These are phyloP conservation scores for Gerris buenoi DNA, from an alignment of 1,140 invertebrate genomes.

Conservation along the genomic window DNA sequence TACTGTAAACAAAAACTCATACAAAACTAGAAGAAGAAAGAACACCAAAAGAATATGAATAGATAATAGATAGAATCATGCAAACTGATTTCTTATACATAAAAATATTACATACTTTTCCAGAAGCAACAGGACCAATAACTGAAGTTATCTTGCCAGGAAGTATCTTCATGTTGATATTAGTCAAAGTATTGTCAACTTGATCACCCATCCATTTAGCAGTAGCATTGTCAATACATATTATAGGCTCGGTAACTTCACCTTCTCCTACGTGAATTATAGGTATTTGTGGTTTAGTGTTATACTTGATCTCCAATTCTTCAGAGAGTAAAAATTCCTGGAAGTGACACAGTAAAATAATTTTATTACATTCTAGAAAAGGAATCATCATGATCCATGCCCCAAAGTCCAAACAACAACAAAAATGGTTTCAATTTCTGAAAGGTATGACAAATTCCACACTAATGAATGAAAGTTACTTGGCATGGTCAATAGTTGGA, in stretches of 20 bases:
- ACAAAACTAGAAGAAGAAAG: too few species aligned
- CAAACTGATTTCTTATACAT: too few species aligned
- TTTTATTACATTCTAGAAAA: not conserved
- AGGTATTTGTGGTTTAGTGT: constrained; percentile 16
- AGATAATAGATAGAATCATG: too few species aligned
- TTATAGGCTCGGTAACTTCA: constrained; percentile 19
- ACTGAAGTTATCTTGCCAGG: constrained; percentile 54
- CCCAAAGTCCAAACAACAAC: too few species aligned
- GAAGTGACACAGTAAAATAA: too few species aligned
- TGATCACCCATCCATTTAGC: constrained; percentile 43
- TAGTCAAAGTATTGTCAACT: constrained; percentile 41
- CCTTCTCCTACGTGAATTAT: constrained; percentile 5
- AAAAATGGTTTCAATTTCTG: too few species aligned
- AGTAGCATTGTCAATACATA: constrained; percentile 37
- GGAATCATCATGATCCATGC: not conserved
- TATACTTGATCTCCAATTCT: too few species aligned
- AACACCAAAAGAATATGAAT: too few species aligned
- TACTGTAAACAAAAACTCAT: too few species aligned
- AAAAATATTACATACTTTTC: constrained; percentile 58
- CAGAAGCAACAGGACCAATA: constrained; percentile 69
- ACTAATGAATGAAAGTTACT: too few species aligned
- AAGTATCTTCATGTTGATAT: constrained; percentile 45
- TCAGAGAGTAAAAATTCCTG: constrained; percentile 19
- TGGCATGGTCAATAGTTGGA: too few species aligned
- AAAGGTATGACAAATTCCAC: too few species aligned